Percentiles rank a stretch among this genome's conserved stretches.
Conservation (phyloP, 1,140 invertebrate genomes). For the Capitella teleta region DNA sequence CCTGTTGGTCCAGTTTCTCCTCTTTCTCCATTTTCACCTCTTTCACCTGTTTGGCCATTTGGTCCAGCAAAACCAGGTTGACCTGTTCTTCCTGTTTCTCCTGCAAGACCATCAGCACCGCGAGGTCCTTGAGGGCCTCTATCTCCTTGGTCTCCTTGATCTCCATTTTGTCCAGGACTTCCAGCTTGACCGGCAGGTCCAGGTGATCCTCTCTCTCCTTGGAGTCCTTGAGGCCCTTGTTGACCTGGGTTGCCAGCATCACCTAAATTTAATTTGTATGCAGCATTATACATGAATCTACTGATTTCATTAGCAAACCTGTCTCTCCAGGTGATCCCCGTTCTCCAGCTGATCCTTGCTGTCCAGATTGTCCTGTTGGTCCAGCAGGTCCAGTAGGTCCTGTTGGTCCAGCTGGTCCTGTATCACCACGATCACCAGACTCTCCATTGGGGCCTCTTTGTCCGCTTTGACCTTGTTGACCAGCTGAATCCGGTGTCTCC, state of each 20-base stretch:
- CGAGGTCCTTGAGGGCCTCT: too few relatives aligned
- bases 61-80: not conserved
- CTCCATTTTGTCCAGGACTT: too few relatives aligned
- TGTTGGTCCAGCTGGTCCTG: conserved; percentile 6
- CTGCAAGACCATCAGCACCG: too few relatives aligned
- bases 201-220: conserved; percentile 3
- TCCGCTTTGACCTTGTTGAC: conserved; percentile 5
- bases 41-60: not conserved
- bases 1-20: not conserved
- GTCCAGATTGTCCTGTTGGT: conserved; percentile 5
- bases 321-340: conserved; percentile 5
- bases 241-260: conserved; percentile 4
- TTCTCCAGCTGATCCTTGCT: conserved; percentile 2
- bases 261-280: conserved; percentile 38
- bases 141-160: too few relatives aligned
- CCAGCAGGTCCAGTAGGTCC: too few relatives aligned
- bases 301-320: not conserved
- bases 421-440: conserved; percentile 7
- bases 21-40: not conserved
- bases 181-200: too few relatives aligned
- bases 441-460: not conserved
- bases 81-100: too few relatives aligned
- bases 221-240: not conserved
- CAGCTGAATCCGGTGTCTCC: not conserved
- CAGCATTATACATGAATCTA: conserved; percentile 54